phyloP scores from a whole-genome alignment of 2,888 invertebrate genomes.

The Lutraria lutraria region DNA sequence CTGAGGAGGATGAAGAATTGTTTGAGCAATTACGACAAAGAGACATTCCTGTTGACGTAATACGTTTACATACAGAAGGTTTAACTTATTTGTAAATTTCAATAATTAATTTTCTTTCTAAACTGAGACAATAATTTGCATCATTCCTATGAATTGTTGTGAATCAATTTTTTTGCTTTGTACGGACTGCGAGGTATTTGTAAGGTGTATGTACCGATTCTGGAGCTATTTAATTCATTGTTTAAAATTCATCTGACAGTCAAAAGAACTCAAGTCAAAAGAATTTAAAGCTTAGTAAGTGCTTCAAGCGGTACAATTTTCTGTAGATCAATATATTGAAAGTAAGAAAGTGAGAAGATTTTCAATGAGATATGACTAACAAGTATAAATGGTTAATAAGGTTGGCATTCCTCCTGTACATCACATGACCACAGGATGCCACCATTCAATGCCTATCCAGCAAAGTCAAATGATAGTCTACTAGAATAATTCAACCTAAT shows the following conservation, averaged over 20 bases:
- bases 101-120: background rate
- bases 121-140: background rate
- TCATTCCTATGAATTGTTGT: too few relatives aligned
- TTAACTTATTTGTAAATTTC: background rate
- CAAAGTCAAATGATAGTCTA: too few relatives aligned
- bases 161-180: too few relatives aligned
- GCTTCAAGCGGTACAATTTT: background rate
- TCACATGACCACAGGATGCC: too few relatives aligned
- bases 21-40: background rate
- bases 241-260: background rate
- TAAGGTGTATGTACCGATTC: background rate
- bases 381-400: too few relatives aligned
- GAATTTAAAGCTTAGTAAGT: too few relatives aligned
- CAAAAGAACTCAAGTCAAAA: background rate
- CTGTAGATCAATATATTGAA: background rate
- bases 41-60: background rate
- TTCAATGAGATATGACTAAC: too few relatives aligned
- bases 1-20: background rate
- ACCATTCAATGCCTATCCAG: too few relatives aligned
- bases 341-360: background rate
- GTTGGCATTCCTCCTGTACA: too few relatives aligned
- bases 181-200: too few relatives aligned
- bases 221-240: background rate
- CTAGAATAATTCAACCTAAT: too few relatives aligned
- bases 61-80: constrained; percentile 9